Conservation (phyloP, 2,888 invertebrate genomes). For the Dromius quadrimaculatus region DNA sequence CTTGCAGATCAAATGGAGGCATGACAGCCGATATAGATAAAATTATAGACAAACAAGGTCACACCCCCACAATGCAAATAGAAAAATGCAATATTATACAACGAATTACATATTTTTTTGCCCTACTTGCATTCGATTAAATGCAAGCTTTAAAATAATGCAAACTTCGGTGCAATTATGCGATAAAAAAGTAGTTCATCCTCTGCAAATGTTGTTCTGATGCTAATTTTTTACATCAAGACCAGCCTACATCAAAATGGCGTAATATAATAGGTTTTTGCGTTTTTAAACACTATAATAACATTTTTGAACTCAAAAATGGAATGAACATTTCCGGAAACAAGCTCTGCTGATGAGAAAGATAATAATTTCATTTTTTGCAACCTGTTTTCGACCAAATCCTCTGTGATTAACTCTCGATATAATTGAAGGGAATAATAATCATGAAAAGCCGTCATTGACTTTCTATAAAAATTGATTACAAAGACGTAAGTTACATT, state of each 20-base stretch:
- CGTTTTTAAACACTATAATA: background rate
- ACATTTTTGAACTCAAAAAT: background rate
- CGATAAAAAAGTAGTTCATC: background rate
- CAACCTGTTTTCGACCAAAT: too few relatives aligned
- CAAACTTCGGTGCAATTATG: too few relatives aligned
- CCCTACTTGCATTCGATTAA: background rate
- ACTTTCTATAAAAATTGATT: too few relatives aligned
- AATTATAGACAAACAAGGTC: background rate
- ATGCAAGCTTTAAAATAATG: background rate
- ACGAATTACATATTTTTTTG: background rate
- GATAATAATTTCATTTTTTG: too few relatives aligned
- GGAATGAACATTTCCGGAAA: too few relatives aligned
- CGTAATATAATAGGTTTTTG: too few relatives aligned
- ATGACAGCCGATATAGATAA: background rate
- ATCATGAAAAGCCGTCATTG: too few relatives aligned
- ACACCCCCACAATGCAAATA: background rate
- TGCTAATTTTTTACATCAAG: constrained; percentile 4
- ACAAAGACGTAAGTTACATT: too few relatives aligned
- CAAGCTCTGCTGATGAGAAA: too few relatives aligned
- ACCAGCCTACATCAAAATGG: too few relatives aligned
- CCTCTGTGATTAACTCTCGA: too few relatives aligned
- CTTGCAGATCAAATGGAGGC: background rate
- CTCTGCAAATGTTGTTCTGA: background rate
- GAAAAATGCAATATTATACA: background rate
- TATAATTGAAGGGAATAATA: too few relatives aligned